Percentiles rank a stretch among this genome's conserved stretches.
Evolutionary conservation across 2,888 invertebrate genomes (phyloP).

Genomic region (Dendrolimus houi): DNA sequence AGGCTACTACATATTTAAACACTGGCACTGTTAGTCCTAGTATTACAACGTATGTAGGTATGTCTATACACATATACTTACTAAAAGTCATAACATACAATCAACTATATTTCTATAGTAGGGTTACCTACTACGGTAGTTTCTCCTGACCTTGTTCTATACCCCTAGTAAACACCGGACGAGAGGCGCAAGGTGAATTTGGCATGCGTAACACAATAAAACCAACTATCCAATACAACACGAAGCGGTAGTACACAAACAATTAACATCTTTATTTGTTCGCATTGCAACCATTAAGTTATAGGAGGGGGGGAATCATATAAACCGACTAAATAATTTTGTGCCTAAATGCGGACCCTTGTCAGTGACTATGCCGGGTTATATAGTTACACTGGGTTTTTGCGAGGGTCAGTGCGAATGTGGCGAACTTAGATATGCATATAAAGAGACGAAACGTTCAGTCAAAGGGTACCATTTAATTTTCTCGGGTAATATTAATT

Average conservation of each 20-base stretch:
- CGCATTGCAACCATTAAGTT: constrained; percentile 28
- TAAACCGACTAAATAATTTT: constrained; percentile 35
- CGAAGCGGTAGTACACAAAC: constrained; percentile 21
- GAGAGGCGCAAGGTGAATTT: constrained; percentile 42
- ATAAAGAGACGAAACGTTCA: constrained; percentile 25
- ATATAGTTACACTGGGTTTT: constrained; percentile 30
- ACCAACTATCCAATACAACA: constrained; percentile 6
- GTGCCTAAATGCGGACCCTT: constrained; percentile 16
- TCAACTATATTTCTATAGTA: constrained; percentile 34
- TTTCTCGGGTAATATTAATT: constrained; percentile 55
- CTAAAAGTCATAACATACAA: constrained; percentile 13
- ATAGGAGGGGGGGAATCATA: constrained; percentile 30
- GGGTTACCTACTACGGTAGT: constrained; percentile 22
- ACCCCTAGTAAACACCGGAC: constrained; percentile 30
- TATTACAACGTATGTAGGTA: no score
- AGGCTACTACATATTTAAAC: no score
- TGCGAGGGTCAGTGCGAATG: constrained; percentile 37
- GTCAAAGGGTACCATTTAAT: constrained; percentile 42
- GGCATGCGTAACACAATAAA: constrained; percentile 27
- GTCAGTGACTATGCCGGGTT: constrained; percentile 16
- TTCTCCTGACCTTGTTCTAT: constrained; percentile 43
- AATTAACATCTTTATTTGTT: constrained; percentile 34
- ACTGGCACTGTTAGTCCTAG: no score
- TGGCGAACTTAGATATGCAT: constrained; percentile 45
- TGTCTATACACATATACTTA: neutral